Base-by-base conservation (phyloP, 2,888 invertebrate species). In the Limnephilus auricula region DNA sequence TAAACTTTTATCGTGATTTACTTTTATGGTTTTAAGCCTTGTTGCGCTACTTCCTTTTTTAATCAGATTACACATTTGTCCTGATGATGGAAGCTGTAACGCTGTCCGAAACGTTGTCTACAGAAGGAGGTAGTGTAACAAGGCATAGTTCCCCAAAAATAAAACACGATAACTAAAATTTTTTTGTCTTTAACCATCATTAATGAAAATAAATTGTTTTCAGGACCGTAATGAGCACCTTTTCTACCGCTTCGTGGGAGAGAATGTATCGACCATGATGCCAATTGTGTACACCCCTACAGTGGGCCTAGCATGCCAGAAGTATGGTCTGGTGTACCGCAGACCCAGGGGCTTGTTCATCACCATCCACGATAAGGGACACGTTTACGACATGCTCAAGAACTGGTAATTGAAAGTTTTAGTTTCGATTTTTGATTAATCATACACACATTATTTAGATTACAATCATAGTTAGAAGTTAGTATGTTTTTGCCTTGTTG, bases 221-320 rank as follows among this genome's bases (percentile, higher is more conserved):
- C 95, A 99, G 97, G 99, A 99, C 94, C 97, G 99, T 93, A 99
- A 99, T 95, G 99, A 99, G 95, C 98, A 98, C 93, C 96, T 99
- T 31, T 99, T 99, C 96, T 99, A 98, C 95, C 97, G 98, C 65
- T 97, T 99, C 89, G 95, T 99, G 84, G 97, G 97, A 30, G 98
- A 99, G 93, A 97, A 99, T 94, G 98, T 99, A 37, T 97, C 98
- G 86, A 97, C 98, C 93, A 97, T 99, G 96, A 99, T 99, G 99
- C 99, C 99, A 0, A 96, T 99, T 92, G 99, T 99, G n/a, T 99
- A 99, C 95, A 99, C 99, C 0, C 99, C 99, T 0, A 99, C 99
- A 0, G 99, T 99, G 18, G 99, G 99, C 6, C 96, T 98, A 94
- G 99, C 99, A 45, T 99, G 99, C 95, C 99, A 99, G 96, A 98